Base-by-base conservation (phyloP, 2,888 invertebrate genomes). In the Amiota minor region DNA sequence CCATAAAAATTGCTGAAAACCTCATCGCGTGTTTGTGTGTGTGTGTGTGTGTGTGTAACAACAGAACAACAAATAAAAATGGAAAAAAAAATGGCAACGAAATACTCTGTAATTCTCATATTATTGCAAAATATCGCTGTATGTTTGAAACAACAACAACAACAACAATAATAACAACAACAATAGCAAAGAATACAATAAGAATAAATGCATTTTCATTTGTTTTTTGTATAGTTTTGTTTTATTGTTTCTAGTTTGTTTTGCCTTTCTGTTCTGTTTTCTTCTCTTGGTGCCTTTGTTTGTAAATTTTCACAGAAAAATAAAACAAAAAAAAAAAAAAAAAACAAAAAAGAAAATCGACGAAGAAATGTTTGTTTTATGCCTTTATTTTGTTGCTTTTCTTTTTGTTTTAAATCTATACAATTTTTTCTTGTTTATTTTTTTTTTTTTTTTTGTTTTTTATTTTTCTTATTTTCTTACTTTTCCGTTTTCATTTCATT, bases 401-500 rank as follows among this genome's bases (percentile, higher is more conserved):
- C 61, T 9, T 12, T 1, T 12, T 20, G 47, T 59, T 61, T 71
- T 67, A 50, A 67, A 18, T 61, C 20, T 65, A 69, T 35, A n/a
- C n/a, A n/a, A n/a, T n/a, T n/a, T n/a, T 50, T 62, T 69, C 50
- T 61, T 69, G 50, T 50, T 72, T 76, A 18, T 71, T 71, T 73
- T 64, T 65, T 68, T 74, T 76, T 75, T 81, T 71, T 77, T 72
- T 77, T 78, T 80, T 72, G 23, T 35, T 47, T 59, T 2, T 1
- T 45, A 9, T 70, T 55, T 56, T 75, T 64, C 53, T 59, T 47
- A 75, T 74, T 50, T 70, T 18, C 61, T 23, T 20, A 9, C 50
- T 71, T 70, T 67, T 72, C 55, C 70, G 68, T 75, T 72, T 64
- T 64, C 59, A 59, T 59, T 59, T 59, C 18, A 20, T 59, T 59